A percentile compares a stretch with the other conserved stretches of the same genome.
These are phyloP conservation scores for Neogale vison DNA, from an alignment of 2,113 vertebrate species.

Conservation along the genomic window DNA sequence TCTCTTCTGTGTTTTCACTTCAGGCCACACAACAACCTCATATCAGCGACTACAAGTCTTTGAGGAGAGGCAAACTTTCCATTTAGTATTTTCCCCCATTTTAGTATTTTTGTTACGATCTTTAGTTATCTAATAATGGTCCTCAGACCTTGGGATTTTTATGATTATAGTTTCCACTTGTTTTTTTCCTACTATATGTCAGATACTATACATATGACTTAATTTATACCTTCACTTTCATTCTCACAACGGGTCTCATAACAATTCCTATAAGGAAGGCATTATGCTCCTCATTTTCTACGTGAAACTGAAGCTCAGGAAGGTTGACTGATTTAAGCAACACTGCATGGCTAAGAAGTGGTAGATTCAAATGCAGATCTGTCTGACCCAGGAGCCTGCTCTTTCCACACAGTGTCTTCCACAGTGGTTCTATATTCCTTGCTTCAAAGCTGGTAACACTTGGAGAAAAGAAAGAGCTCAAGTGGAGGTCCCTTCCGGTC, in stretches of 20 bases:
- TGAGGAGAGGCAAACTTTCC: neutral
- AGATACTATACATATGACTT: neutral
- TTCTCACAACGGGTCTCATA: neutral
- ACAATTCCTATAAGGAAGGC: neutral
- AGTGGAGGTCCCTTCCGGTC: neutral
- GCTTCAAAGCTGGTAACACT: neutral
- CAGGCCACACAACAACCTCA: neutral
- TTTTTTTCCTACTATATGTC: neutral
- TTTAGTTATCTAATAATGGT: neutral
- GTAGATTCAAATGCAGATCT: neutral
- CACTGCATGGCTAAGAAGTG: neutral
- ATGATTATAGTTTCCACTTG: neutral
- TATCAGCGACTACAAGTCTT: neutral
- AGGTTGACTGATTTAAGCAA: neutral
- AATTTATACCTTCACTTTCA: neutral
- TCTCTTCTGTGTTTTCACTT: conserved; percentile 15
- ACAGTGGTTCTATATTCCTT: neutral
- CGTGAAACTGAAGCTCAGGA: neutral
- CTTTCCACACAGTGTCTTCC: neutral
- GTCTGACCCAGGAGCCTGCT: neutral
- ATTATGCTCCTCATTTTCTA: conserved; percentile 20
- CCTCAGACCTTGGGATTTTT: neutral
- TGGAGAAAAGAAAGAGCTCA: neutral
- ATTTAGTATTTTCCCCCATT: neutral
- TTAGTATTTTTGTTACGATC: neutral